phyloP scores from a whole-genome alignment of 2,888 invertebrate species.

The Spodoptera littoralis region DNA sequence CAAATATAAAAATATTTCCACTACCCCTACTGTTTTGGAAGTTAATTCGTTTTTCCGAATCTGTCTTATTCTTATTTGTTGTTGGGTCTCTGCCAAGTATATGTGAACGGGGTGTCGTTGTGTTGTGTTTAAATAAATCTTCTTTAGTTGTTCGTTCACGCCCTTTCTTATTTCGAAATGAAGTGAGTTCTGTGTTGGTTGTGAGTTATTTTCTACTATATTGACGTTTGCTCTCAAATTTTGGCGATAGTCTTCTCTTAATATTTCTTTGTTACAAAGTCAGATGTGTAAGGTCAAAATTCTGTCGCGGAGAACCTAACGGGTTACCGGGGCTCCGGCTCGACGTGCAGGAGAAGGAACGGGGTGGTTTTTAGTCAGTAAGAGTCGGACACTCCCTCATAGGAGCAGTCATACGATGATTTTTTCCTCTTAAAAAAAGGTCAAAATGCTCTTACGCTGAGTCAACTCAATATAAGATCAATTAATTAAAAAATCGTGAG shows the following conservation, averaged over 20 bases:
- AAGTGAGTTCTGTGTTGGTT: slow-evolving; percentile 28
- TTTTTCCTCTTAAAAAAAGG: no score
- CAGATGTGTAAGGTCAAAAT: no score
- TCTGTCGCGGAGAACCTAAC: no score
- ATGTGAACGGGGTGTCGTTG: slow-evolving; percentile 39
- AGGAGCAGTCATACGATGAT: no score
- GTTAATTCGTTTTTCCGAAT: slow-evolving; percentile 70
- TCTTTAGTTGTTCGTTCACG: slow-evolving; percentile 47
- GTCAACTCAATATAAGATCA: no score
- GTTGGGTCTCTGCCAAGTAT: slow-evolving; percentile 66
- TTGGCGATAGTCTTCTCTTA: neutral
- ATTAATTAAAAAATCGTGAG: no score
- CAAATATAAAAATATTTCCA: slow-evolving; percentile 71
- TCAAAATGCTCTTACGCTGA: no score
- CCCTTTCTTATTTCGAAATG: slow-evolving; percentile 38
- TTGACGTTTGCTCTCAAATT: slow-evolving; percentile 20
- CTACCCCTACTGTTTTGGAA: slow-evolving; percentile 57
- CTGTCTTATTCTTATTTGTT: slow-evolving; percentile 64
- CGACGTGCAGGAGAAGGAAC: no score
- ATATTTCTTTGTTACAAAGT: neutral
- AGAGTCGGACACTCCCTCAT: no score
- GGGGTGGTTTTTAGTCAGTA: no score
- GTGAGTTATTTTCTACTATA: slow-evolving; percentile 32
- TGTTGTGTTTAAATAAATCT: slow-evolving; percentile 46
- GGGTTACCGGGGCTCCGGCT: no score